Base-by-base conservation (phyloP, 2,888 invertebrate genomes). In the Artemia sinica region DNA sequence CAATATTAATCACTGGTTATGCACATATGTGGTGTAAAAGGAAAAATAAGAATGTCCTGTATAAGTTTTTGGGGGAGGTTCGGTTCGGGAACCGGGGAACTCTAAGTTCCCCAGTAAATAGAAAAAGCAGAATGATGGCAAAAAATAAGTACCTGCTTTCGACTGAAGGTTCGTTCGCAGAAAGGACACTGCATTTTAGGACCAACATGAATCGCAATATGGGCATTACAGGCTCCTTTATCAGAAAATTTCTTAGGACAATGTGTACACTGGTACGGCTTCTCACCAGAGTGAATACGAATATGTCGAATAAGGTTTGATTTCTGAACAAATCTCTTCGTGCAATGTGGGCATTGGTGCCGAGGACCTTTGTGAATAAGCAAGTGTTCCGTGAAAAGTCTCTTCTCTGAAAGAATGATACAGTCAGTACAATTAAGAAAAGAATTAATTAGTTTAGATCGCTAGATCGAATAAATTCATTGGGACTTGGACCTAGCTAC, bases 261-360 rank as follows among this genome's bases (percentile, higher is more conserved):
- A 74, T 80, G 80, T 51, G 78, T 76, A 73, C 83, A 84, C 49
- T 79, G 75, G 76, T 82, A 83, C 8, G 83, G 83, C 67, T 82
- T 77, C 74, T 82, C 82, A 72, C 75, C 75, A 73, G 70, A 14
- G 68, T 74, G 74, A 66, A 74, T 74, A 9, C 74, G 71, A 12
- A 75, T 74, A 67, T 75, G 75, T 18, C 75, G 72, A 9, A 74
- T 72, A 50, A 75, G 71, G 68, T 75, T 75, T 49, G 75, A 75
- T 65, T 82, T 80, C 74, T 83, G 83, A 51, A 83, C 83, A 78
- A 83, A 83, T 12, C 81, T 79, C 78, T 82, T 82, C 14, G 82
- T 80, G 74, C 83, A 83, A 76, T 82, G 82, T 50, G 82, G 82
- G 75, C 83, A 83, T 69, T 82, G 82, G 77, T 82, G 83, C 0